These are phyloP conservation scores for Cacoxenus indagator DNA, from an alignment of 2,888 invertebrate genomes.

Conservation along the genomic window DNA sequence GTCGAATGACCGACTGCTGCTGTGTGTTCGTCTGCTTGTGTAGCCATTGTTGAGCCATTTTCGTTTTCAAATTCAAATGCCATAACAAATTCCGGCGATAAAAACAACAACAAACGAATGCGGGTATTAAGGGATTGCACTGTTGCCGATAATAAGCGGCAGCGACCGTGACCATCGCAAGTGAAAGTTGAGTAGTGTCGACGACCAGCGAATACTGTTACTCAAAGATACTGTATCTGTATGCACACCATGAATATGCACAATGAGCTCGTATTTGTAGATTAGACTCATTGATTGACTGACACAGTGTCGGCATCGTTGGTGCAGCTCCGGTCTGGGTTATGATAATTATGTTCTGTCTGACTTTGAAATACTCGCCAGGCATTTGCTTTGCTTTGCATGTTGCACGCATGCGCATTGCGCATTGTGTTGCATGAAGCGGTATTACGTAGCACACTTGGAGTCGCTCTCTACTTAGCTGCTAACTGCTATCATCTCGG, in stretches of 20 bases:
- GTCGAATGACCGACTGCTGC: too few relatives aligned
- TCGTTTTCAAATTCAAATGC: conserved; percentile 58
- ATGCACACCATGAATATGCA: conserved; percentile 5
- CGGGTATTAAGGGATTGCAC: conserved; percentile 1
- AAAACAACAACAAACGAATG: conserved; percentile 27
- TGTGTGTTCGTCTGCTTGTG: not conserved
- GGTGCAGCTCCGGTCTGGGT: not conserved
- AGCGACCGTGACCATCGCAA: conserved; percentile 56
- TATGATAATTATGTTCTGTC: not conserved
- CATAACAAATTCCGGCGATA: conserved; percentile 54
- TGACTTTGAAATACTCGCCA: not conserved
- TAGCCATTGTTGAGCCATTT: conserved; percentile 16
- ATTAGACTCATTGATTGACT: conserved; percentile 13
- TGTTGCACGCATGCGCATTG: conserved; percentile 1
- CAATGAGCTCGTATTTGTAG: not conserved
- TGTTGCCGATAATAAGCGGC: not conserved
- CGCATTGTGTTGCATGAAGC: conserved; percentile 5
- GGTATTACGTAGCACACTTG: not conserved
- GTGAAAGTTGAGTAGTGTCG: conserved; percentile 46
- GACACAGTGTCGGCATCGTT: conserved; percentile 2
- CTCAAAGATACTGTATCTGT: not conserved
- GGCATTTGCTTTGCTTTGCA: not conserved
- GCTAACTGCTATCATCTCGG: not conserved
- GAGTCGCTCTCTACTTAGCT: not conserved
- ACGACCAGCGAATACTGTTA: not conserved